Conservation (phyloP, 2,888 invertebrate species). For the Netelia fuscicornis region DNA sequence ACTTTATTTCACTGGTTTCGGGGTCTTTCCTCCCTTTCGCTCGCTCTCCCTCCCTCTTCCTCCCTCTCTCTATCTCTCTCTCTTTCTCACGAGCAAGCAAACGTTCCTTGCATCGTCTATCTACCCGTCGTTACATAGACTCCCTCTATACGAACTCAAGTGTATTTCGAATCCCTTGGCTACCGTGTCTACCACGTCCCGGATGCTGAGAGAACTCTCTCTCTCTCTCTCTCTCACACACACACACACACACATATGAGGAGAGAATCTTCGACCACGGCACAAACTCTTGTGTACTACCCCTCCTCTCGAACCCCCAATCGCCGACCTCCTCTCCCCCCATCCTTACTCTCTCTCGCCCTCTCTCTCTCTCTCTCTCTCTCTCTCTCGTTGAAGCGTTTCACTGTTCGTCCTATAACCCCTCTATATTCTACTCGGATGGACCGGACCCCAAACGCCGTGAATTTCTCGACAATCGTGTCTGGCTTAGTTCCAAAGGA, state of each 20-base stretch:
- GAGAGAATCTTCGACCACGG: slow-evolving; percentile 10
- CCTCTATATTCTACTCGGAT: slow-evolving; percentile 6
- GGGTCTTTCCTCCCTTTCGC: not conserved
- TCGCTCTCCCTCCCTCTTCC: not conserved
- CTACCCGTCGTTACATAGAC: slow-evolving; percentile 13
- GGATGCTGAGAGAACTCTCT: slow-evolving; percentile 44
- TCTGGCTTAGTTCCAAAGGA: slow-evolving; percentile 80
- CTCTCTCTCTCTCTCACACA: not conserved
- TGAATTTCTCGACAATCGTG: slow-evolving; percentile 80
- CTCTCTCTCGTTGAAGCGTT: slow-evolving; percentile 20
- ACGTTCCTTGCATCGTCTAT: not conserved
- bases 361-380: slow-evolving; percentile 8
- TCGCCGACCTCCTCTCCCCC: not conserved
- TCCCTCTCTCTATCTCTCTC: not conserved
- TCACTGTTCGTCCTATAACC: slow-evolving; percentile 7
- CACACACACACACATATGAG: not conserved
- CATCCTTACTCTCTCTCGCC: not conserved
- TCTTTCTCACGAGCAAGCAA: not conserved
- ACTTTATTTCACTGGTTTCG: not conserved
- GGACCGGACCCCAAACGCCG: slow-evolving; percentile 71
- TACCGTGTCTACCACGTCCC: slow-evolving; percentile 51
- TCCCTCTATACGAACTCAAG: slow-evolving; percentile 14
- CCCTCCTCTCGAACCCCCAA: too few relatives aligned
- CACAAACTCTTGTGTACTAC: not conserved
- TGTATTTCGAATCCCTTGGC: slow-evolving; percentile 61